Evolutionary conservation across 1,140 invertebrate genomes (phyloP).

Genomic region (Aporrectodea caliginosa): DNA sequence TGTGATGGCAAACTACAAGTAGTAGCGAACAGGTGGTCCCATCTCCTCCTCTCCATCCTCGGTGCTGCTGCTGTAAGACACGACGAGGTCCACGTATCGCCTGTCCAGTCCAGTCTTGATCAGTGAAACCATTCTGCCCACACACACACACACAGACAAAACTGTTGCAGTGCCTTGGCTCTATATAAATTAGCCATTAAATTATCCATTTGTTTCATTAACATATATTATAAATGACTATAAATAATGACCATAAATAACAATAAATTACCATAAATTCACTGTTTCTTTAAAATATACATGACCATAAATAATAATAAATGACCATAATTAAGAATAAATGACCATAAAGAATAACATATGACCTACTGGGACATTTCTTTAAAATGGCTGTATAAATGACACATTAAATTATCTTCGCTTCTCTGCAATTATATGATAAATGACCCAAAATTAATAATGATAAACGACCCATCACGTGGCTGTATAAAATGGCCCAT

Average conservation of each 20-base stretch:
- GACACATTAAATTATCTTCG: too few relatives aligned
- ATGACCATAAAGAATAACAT: too few relatives aligned
- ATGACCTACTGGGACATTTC: too few relatives aligned
- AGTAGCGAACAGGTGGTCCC: conserved; percentile 50
- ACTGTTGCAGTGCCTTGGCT: neutral
- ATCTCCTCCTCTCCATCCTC: conserved; percentile 39
- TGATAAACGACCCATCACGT: too few relatives aligned
- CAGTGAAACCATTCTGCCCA: conserved; percentile 47
- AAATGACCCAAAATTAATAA: too few relatives aligned
- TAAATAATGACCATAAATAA: neutral
- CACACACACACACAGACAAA: conserved; percentile 28
- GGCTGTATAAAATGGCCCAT: too few relatives aligned
- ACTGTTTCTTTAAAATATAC: neutral
- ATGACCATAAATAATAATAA: neutral
- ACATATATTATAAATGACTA: neutral
- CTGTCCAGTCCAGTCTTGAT: conserved; percentile 41
- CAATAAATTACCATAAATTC: neutral
- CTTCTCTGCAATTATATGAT: too few relatives aligned
- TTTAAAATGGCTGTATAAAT: too few relatives aligned
- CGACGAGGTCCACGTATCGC: conserved; percentile 49
- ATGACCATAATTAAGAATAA: too few relatives aligned
- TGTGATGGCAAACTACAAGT: too few relatives aligned
- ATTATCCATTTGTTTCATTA: neutral
- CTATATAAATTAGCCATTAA: neutral
- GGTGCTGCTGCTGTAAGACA: conserved; percentile 39